phyloP scores from a whole-genome alignment of 2,797 vertebrate genomes.

The Oryzias dopingdopingensis region DNA sequence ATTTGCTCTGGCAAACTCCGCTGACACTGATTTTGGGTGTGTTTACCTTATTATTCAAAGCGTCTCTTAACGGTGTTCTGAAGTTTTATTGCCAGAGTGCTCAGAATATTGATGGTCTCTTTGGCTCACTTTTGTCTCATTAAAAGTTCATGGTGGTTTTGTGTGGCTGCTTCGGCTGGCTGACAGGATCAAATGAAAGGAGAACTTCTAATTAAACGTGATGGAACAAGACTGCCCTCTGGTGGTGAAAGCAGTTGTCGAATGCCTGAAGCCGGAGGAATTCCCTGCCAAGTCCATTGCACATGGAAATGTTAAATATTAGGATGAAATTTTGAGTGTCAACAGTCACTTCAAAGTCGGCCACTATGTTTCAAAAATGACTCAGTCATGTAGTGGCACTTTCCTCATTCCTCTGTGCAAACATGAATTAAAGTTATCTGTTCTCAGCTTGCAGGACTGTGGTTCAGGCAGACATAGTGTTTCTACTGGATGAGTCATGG shows the following conservation, averaged over 20 bases:
- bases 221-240: conserved; percentile 72
- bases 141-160: conserved; percentile 68
- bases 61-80: conserved; percentile 66
- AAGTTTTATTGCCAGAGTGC: conserved; percentile 71
- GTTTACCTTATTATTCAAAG: conserved; percentile 75
- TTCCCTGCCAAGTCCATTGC: background rate
- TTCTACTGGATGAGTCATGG: conserved; percentile 85
- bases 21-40: conserved; percentile 62
- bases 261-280: background rate
- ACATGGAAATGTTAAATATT: background rate
- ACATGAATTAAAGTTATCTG: conserved; percentile 1
- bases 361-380: no score
- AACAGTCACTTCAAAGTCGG: background rate
- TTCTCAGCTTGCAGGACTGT: conserved; percentile 81
- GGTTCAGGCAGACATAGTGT: conserved; percentile 80
- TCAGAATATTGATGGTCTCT: conserved; percentile 76
- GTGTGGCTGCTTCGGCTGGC: conserved; percentile 42
- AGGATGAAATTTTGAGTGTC: background rate
- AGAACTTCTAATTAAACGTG: background rate
- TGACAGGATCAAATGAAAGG: conserved; percentile 28
- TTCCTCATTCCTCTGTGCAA: no score
- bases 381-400: no score
- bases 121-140: conserved; percentile 73
- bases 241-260: conserved; percentile 47
- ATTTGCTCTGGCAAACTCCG: conserved; percentile 40